phyloP scores from a whole-genome alignment of 2,888 invertebrate species.

The Smittia aterrima region DNA sequence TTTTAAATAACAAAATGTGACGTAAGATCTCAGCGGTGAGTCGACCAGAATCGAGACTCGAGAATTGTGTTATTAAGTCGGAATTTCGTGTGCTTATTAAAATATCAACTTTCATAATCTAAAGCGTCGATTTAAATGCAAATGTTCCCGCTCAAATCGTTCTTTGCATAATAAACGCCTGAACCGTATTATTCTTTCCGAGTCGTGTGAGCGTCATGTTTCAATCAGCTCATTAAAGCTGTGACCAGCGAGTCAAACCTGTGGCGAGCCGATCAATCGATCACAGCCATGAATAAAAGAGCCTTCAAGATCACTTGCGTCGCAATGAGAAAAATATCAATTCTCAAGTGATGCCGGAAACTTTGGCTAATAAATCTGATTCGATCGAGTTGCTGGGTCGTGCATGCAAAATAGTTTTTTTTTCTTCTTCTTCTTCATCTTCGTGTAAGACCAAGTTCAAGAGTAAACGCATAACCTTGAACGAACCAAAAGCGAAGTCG shows the following conservation, averaged over 20 bases:
- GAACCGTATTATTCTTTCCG: neutral
- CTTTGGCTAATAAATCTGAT: neutral
- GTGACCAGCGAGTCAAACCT: no score
- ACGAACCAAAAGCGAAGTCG: neutral
- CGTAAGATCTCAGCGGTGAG: neutral
- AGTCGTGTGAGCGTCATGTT: no score
- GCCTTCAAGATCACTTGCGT: no score
- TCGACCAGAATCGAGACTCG: neutral
- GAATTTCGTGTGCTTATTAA: neutral
- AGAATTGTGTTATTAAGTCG: neutral
- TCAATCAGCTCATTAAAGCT: no score
- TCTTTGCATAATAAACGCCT: neutral
- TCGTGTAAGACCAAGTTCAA: constrained; percentile 1
- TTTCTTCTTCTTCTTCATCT: neutral
- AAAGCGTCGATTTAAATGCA: constrained; percentile 3
- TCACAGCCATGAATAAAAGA: no score
- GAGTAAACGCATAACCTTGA: neutral
- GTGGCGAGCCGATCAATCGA: neutral
- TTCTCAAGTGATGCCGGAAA: neutral
- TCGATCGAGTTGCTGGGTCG: no score
- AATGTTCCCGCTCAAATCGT: neutral
- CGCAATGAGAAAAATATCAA: no score
- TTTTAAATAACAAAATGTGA: neutral
- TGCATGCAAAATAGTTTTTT: no score
- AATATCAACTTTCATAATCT: no score